Percentiles rank a stretch among this genome's conserved stretches.
phyloP scores from a whole-genome alignment of 2,888 invertebrate species.

The Gerris lacustris region DNA sequence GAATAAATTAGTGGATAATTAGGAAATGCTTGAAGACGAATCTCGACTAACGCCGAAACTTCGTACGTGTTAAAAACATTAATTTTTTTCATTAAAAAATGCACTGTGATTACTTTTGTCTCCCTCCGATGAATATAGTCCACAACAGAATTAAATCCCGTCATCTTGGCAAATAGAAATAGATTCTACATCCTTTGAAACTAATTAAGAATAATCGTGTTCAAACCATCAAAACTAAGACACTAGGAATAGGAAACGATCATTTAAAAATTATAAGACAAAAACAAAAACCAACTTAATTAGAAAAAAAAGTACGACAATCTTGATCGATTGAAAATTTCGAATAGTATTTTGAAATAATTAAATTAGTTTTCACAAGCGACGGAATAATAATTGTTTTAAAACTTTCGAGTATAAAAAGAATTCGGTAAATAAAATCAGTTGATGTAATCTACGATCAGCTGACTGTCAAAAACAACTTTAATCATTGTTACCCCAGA shows the following conservation, averaged over 20 bases:
- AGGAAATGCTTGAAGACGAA: not conserved
- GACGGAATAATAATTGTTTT: too few relatives aligned
- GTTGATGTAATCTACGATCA: not conserved
- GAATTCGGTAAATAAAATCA: constrained; percentile 3
- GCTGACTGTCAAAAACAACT: constrained; percentile 1
- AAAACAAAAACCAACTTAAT: too few relatives aligned
- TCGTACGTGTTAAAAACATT: too few relatives aligned
- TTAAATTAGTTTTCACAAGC: too few relatives aligned
- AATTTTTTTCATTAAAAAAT: too few relatives aligned
- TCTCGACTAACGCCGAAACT: not conserved
- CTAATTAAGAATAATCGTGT: not conserved
- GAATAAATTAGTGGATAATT: not conserved
- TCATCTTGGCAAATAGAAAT: constrained; percentile 21
- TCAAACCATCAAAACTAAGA: too few relatives aligned
- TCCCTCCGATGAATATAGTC: constrained; percentile 32
- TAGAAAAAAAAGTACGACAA: too few relatives aligned
- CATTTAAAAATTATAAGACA: too few relatives aligned
- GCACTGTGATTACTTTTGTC: constrained; percentile 29
- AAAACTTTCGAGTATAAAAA: not conserved
- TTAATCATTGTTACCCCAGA: too few relatives aligned
- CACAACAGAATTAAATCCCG: constrained; percentile 29
- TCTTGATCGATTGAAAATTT: too few relatives aligned
- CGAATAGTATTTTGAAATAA: too few relatives aligned
- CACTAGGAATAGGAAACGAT: too few relatives aligned
- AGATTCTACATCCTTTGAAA: not conserved